These are phyloP conservation scores for Sceloporus tristichus DNA, from an alignment of 2,113 vertebrate genomes.

Conservation along the genomic window DNA sequence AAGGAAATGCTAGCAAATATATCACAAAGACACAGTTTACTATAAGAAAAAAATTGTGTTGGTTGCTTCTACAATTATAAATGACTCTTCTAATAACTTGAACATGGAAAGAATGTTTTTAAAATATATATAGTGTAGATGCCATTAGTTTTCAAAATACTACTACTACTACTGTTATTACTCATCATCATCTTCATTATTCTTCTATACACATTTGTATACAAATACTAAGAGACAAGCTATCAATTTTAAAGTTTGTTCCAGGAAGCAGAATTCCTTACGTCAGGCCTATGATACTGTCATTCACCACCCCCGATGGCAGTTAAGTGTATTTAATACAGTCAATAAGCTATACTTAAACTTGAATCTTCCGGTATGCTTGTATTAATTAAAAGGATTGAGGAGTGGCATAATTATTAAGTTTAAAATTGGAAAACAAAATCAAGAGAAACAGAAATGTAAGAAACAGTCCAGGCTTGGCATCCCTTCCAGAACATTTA, in stretches of 20 bases:
- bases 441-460: not conserved
- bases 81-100: not conserved
- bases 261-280: not conserved
- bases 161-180: too few relatives aligned
- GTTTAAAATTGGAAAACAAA: constrained; percentile 14
- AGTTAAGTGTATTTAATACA: constrained; percentile 21
- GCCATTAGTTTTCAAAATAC: not conserved
- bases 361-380: not conserved
- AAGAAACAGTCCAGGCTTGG: not conserved
- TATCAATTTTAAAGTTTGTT: constrained; percentile 18
- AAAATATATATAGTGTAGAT: not conserved
- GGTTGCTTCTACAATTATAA: not conserved
- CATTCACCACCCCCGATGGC: not conserved
- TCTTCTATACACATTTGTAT: not conserved
- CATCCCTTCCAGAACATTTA: not conserved
- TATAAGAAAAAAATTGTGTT: not conserved
- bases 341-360: constrained; percentile 24
- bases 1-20: not conserved
- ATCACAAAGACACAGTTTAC: not conserved
- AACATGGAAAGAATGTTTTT: not conserved
- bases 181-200: not conserved
- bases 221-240: not conserved
- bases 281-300: not conserved
- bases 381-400: constrained; percentile 14
- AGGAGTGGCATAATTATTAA: not conserved